Evolutionary conservation across 1,140 invertebrate species (phyloP).

Genomic region (Panagrolaimus sp.): DNA sequence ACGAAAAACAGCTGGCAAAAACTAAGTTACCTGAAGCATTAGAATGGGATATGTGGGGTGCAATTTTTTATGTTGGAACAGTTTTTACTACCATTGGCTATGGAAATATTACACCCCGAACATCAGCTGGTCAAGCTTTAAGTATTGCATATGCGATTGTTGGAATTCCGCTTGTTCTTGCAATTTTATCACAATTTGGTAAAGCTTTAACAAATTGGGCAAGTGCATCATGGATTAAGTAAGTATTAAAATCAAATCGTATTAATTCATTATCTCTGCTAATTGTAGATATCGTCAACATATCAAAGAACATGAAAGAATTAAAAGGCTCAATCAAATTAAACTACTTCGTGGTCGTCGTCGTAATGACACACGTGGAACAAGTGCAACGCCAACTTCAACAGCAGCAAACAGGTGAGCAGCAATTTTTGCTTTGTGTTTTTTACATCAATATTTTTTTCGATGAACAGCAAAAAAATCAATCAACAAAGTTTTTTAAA

Average conservation of each 20-base stretch:
- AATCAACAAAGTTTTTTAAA: too few relatives aligned
- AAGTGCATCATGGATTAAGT: conserved; percentile 46
- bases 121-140: conserved; percentile 72
- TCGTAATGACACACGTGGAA: background rate
- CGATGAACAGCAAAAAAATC: too few relatives aligned
- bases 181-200: conserved; percentile 60
- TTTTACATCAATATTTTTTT: too few relatives aligned
- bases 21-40: conserved; percentile 45
- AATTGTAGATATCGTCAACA: conserved; percentile 16
- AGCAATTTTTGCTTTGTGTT: too few relatives aligned
- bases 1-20: conserved; percentile 42
- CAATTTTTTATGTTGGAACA: conserved; percentile 81
- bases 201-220: conserved; percentile 55
- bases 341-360: conserved; percentile 11
- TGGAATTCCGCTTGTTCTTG: conserved; percentile 83
- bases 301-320: conserved; percentile 8
- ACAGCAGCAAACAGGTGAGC: conserved; percentile 9
- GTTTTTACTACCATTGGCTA: conserved; percentile 86
- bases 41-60: conserved; percentile 81
- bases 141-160: conserved; percentile 88
- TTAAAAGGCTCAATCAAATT: background rate
- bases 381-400: background rate
- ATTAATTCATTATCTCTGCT: conserved; percentile 1
- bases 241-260: conserved; percentile 15
- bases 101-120: conserved; percentile 68